Evolutionary conservation across 1,140 invertebrate species (phyloP).

Genomic region (Pseudachorutes palmiensis): DNA sequence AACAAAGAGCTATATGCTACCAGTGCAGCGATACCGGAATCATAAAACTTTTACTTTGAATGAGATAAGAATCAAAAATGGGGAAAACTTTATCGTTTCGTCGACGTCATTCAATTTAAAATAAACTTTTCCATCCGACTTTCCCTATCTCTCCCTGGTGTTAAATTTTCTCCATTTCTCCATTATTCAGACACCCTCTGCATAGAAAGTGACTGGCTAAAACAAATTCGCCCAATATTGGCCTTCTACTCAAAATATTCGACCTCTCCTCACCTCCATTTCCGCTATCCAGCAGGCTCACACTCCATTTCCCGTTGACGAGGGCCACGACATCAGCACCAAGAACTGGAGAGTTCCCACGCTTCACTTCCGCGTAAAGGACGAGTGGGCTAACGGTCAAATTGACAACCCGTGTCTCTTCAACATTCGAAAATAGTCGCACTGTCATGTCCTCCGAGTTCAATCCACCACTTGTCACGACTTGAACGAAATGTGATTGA

Average conservation of each 20-base stretch:
- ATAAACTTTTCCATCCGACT: slow-evolving; percentile 2
- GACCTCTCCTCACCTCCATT: slow-evolving; percentile 45
- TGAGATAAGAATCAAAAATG: slow-evolving; percentile 12
- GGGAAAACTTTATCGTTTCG: slow-evolving; percentile 10
- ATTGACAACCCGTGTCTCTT: slow-evolving; percentile 27
- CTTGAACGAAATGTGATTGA: slow-evolving; percentile 39
- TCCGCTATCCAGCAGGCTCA: slow-evolving; percentile 51
- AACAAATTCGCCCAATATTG: not conserved
- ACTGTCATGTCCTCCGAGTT: slow-evolving; percentile 26
- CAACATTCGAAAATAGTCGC: slow-evolving; percentile 32
- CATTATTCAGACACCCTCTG: slow-evolving; percentile 7
- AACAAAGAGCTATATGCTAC: not conserved
- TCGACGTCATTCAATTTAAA: slow-evolving; percentile 11
- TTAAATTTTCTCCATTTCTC: slow-evolving; percentile 3
- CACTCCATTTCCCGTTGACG: slow-evolving; percentile 31
- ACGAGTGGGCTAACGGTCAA: slow-evolving; percentile 28
- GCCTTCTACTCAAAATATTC: not conserved
- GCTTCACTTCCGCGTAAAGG: slow-evolving; percentile 44
- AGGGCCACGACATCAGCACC: slow-evolving; percentile 34
- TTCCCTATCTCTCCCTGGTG: not conserved
- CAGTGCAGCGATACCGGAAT: not conserved
- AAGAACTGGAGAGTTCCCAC: slow-evolving; percentile 36
- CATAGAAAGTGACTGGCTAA: slow-evolving; percentile 5
- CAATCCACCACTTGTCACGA: slow-evolving; percentile 23
- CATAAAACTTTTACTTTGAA: slow-evolving; percentile 9